These are phyloP conservation scores for Porites rus DNA, from an alignment of 92 coral and sea anemone genomes.

Conservation along the genomic window DNA sequence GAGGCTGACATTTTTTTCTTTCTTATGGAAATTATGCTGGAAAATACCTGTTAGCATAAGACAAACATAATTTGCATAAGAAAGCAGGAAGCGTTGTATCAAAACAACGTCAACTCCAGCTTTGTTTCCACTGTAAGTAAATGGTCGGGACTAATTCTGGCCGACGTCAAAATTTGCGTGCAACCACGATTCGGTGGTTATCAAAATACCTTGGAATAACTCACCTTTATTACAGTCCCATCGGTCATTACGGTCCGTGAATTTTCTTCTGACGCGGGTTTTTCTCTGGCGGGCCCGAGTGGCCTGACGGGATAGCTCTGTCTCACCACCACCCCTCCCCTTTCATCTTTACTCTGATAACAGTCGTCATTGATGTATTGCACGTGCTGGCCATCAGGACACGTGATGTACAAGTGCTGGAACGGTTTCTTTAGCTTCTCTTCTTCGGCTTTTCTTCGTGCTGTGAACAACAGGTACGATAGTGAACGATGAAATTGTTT, in stretches of 20 bases:
- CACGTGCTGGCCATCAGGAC: constrained; percentile 94
- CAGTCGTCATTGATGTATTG: constrained; percentile 83
- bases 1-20: too few relatives aligned
- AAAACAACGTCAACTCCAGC: too few relatives aligned
- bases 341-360: constrained; percentile 68
- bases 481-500: too few relatives aligned
- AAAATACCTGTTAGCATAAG: too few relatives aligned
- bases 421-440: constrained; percentile 80
- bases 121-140: too few relatives aligned
- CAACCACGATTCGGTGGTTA: too few relatives aligned
- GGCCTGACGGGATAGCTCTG: constrained; percentile 90
- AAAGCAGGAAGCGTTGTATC: too few relatives aligned
- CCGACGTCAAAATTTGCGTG: too few relatives aligned
- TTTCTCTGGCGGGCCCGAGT: constrained; percentile 66
- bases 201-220: neutral
- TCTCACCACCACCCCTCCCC: constrained; percentile 92
- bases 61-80: too few relatives aligned
- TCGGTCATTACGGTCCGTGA: constrained; percentile 89
- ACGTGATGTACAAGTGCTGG: constrained; percentile 86
- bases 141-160: too few relatives aligned
- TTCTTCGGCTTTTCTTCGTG: constrained; percentile 64
- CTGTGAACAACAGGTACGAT: neutral
- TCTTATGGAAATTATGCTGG: too few relatives aligned
- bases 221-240: constrained; percentile 93
- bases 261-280: constrained; percentile 83